Evolutionary conservation across 2,113 vertebrate genomes (phyloP), one percentile per base, ranked within the genome.

Genomic region (Hemicordylus capensis): DNA sequence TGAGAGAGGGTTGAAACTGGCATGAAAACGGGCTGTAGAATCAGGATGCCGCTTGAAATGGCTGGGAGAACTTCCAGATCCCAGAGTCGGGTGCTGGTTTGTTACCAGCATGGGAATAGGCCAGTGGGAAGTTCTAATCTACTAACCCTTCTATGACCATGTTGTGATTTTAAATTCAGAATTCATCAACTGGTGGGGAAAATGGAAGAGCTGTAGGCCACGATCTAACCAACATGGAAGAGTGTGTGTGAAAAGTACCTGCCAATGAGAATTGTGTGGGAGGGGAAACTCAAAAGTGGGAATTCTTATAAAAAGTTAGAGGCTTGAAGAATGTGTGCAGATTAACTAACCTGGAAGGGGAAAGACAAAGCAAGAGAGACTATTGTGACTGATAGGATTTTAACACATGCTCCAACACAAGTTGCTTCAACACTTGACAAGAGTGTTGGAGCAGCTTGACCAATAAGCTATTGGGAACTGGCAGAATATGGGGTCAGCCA

Each of bases 391-490:
- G 20, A n/a, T 3, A 42, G 8, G 22, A 42, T 2, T n/a, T n/a
- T n/a, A n/a, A n/a, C n/a, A n/a, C n/a, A n/a, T n/a, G n/a, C n/a
- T n/a, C n/a, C n/a, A n/a, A 10, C 8, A 4, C 12, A n/a, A 66
- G 63, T 15, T 3, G 12, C 1, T 42, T 1, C 1, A 0, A 28
- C 22, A 2, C 72, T 31, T 46, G 72, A 74, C 19, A 24, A 24
- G 26, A 72, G 22, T 39, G 37, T 39, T 24, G 37, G 51, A 48
- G 31, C 7, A 56, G 17, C 63, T 34, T 26, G 24, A 37, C 54
- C 11, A 42, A 3, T 59, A 26, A 11, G 2, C 11, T 7, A 10
- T 8, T 1, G 9, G 37, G 5, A 24, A 1, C 24, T 2, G 22
- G 26, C 1, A 7, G 15, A 5, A n/a, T 22, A 22, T 19, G 37